phyloP scores from a whole-genome alignment of 2,888 invertebrate species.

The Epinotia brunnichana region DNA sequence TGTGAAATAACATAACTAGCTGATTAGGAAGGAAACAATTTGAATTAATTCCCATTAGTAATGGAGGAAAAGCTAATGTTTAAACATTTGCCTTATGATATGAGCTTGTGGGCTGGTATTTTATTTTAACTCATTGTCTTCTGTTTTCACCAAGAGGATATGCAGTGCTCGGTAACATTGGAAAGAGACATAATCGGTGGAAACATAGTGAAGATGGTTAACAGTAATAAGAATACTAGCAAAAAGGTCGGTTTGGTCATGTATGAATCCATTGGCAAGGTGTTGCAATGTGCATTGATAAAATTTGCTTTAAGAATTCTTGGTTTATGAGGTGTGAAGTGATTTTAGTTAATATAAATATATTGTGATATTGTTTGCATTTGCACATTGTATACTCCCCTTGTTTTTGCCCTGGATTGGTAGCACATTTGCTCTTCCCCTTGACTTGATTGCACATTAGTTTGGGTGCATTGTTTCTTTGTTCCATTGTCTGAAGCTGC shows the following conservation, averaged over 20 bases:
- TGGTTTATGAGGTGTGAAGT: constrained; percentile 17
- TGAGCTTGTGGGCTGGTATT: constrained; percentile 24
- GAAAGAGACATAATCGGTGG: constrained; percentile 74
- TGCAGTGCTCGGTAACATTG: constrained; percentile 79
- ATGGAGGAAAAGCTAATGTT: constrained; percentile 27
- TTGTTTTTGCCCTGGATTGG: constrained; percentile 69
- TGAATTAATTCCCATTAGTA: constrained; percentile 28
- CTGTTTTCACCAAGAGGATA: constrained; percentile 77
- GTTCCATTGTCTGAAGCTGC: constrained; percentile 66
- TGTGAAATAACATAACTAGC: constrained; percentile 12
- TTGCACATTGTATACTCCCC: constrained; percentile 33
- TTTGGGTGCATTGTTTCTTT: constrained; percentile 64
- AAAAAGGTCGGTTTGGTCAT: constrained; percentile 74
- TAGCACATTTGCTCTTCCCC: constrained; percentile 60
- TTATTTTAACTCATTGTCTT: constrained; percentile 48
- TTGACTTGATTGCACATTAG: constrained; percentile 62
- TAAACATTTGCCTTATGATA: constrained; percentile 21
- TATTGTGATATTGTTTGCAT: constrained; percentile 12
- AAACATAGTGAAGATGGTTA: constrained; percentile 76
- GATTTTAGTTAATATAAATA: constrained; percentile 2
- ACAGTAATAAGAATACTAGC: constrained; percentile 77
- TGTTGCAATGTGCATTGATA: constrained; percentile 33
- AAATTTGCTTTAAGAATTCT: constrained; percentile 11
- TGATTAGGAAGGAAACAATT: constrained; percentile 32
- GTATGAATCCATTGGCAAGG: constrained; percentile 66